Conservation (phyloP, 1,140 invertebrate species). For the Tribolium madens region DNA sequence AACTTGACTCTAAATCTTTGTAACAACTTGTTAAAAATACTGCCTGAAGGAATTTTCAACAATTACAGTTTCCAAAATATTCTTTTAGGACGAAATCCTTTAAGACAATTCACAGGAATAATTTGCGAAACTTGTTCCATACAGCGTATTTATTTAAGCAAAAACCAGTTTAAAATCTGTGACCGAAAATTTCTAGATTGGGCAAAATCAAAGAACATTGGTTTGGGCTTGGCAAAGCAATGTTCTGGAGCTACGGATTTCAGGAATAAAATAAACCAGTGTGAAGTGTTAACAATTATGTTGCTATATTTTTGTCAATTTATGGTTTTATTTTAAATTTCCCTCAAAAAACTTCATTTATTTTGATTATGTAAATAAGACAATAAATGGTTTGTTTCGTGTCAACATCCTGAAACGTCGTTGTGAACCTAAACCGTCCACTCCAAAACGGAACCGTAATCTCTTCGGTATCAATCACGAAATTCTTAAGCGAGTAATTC, state of each 20-base stretch:
- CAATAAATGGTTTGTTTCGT: background rate
- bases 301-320: too few relatives aligned
- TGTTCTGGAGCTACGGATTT: too few relatives aligned
- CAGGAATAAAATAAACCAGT: too few relatives aligned
- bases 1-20: background rate
- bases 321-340: too few relatives aligned
- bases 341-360: background rate
- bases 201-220: too few relatives aligned
- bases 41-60: background rate
- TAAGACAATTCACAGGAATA: background rate
- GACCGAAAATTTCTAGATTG: too few relatives aligned
- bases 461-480: background rate
- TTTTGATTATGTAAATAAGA: background rate
- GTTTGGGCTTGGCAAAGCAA: too few relatives aligned
- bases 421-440: background rate
- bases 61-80: background rate
- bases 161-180: too few relatives aligned
- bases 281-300: too few relatives aligned
- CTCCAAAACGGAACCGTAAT: background rate
- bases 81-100: background rate
- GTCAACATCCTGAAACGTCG: background rate
- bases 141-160: background rate
- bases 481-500: slow-evolving; percentile 6
- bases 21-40: background rate
- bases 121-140: background rate